A percentile compares a stretch with the other conserved stretches of the same genome.
These are phyloP conservation scores for Rhagium mordax DNA, from an alignment of 2,888 invertebrate species.

Conservation along the genomic window DNA sequence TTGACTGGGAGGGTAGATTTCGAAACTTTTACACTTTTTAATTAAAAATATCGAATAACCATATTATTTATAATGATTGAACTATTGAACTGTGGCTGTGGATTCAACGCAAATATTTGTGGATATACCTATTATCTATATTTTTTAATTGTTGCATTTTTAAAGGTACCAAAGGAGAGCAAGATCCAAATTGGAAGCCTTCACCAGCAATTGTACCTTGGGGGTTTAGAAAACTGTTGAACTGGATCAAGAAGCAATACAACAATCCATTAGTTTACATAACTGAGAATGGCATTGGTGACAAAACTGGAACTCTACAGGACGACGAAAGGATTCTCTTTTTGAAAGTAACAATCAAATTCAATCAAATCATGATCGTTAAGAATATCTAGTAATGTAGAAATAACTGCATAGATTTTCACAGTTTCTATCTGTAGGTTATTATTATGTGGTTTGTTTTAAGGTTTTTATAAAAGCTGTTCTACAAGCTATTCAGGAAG, in stretches of 20 bases:
- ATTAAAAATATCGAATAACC: neutral
- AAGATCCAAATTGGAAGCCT: slow-evolving; percentile 72
- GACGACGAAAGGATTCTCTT: slow-evolving; percentile 72
- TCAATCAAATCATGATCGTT: no score
- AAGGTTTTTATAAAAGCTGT: slow-evolving; percentile 63
- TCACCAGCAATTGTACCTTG: slow-evolving; percentile 73
- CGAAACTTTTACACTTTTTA: neutral
- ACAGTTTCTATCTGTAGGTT: no score
- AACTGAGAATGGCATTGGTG: slow-evolving; percentile 75
- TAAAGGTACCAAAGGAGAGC: slow-evolving; percentile 55
- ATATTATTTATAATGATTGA: neutral
- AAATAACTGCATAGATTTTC: no score
- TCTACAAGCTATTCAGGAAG: slow-evolving; percentile 71
- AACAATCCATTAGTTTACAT: slow-evolving; percentile 73
- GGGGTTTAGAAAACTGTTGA: slow-evolving; percentile 75
- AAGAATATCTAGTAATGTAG: no score
- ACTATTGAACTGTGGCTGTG: neutral
- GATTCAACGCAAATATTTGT: neutral
- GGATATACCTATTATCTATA: no score
- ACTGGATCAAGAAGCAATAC: slow-evolving; percentile 68
- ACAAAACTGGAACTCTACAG: slow-evolving; percentile 67
- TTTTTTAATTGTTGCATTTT: no score
- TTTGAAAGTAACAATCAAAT: slow-evolving; percentile 56
- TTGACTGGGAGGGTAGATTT: neutral
- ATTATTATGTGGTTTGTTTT: no score